These are phyloP conservation scores for Poecilia latipinna DNA, from an alignment of 2,113 vertebrate genomes.

Conservation along the genomic window DNA sequence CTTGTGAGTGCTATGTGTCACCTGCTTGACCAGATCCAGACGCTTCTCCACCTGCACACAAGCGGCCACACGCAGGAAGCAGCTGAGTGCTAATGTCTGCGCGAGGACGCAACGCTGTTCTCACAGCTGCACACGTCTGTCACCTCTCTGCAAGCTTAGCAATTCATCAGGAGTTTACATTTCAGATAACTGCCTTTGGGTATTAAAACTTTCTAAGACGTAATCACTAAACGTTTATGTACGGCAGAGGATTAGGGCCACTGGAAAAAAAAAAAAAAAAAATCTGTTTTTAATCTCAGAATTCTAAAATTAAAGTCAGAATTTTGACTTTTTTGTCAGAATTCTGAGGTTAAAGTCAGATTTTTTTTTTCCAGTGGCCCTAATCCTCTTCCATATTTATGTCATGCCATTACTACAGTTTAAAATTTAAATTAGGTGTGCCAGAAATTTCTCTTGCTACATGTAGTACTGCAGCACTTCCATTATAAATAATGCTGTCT, in stretches of 20 bases:
- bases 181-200: too few relatives aligned
- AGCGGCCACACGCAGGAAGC: constrained; percentile 5
- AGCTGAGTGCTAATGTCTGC: not conserved
- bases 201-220: too few relatives aligned
- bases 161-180: not conserved
- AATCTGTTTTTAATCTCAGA: too few relatives aligned
- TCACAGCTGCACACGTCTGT: not conserved
- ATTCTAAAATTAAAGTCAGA: too few relatives aligned
- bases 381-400: too few relatives aligned
- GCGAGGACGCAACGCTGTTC: not conserved
- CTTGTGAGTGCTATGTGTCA: constrained; percentile 98
- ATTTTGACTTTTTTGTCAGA: too few relatives aligned
- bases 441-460: not conserved
- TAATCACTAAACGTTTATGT: too few relatives aligned
- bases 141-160: not conserved
- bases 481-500: not conserved
- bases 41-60: constrained; percentile 92
- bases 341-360: too few relatives aligned
- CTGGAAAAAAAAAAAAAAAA: too few relatives aligned
- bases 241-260: too few relatives aligned
- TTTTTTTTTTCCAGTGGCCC: too few relatives aligned
- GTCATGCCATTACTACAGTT: too few relatives aligned
- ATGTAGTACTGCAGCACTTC: not conserved
- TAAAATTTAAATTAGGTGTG: not conserved
- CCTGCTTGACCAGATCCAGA: constrained; percentile 96